Evolutionary conservation across 2,113 vertebrate genomes (phyloP).

Genomic region (Sceloporus tristichus): DNA sequence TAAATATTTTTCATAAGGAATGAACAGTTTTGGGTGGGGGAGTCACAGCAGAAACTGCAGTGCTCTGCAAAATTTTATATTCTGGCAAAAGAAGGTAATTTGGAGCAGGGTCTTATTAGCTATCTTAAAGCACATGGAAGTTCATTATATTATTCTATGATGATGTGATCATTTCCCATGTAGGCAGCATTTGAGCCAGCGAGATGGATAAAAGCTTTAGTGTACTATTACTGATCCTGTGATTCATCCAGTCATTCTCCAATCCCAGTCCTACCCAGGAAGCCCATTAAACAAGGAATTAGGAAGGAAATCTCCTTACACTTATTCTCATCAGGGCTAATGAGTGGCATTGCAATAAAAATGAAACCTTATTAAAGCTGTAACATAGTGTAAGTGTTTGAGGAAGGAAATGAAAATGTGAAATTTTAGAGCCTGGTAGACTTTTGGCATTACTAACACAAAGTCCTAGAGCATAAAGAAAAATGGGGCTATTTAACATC

Average conservation of each 20-base stretch:
- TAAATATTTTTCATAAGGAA: neutral
- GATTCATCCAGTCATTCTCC: constrained; percentile 13
- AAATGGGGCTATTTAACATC: constrained; percentile 13
- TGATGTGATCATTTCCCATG: neutral
- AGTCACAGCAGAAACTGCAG: neutral
- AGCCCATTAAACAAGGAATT: constrained; percentile 6
- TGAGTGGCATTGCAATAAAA: constrained; percentile 35
- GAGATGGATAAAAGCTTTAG: constrained; percentile 14
- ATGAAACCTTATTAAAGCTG: constrained; percentile 29
- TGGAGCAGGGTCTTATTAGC: neutral
- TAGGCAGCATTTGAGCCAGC: neutral
- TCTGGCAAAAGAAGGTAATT: neutral
- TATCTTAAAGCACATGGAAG: neutral
- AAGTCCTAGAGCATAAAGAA: constrained; percentile 17
- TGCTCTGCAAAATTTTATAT: neutral
- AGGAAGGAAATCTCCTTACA: constrained; percentile 39
- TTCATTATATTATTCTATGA: neutral
- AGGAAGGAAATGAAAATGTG: constrained; percentile 43
- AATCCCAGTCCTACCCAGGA: neutral
- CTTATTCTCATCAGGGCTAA: constrained; percentile 7
- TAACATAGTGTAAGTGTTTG: constrained; percentile 18
- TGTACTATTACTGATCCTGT: constrained; percentile 17
- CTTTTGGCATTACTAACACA: constrained; percentile 28
- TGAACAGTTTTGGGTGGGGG: neutral
- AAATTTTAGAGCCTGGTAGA: constrained; percentile 34